Percentiles rank a stretch among this genome's conserved stretches.
Evolutionary conservation across 2,888 invertebrate species (phyloP).

Genomic region (Drosophila ustulata): DNA sequence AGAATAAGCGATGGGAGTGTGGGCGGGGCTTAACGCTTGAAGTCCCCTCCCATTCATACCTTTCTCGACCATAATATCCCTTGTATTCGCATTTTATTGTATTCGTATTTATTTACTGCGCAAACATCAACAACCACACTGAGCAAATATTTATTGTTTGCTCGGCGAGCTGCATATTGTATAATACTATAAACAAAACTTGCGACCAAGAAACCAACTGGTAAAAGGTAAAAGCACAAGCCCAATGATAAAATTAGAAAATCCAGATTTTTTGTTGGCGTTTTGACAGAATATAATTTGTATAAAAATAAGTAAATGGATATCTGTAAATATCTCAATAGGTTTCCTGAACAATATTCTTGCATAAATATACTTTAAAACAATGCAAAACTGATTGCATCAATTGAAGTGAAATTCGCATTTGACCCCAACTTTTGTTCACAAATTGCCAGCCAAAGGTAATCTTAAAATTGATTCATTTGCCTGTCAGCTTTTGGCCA

Average conservation of each 20-base stretch:
- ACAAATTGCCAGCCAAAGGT: constrained; percentile 6
- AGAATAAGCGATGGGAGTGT: constrained; percentile 6
- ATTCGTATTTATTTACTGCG: constrained; percentile 62
- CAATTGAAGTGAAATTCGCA: not conserved
- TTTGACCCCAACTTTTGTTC: not conserved
- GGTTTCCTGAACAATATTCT: no score
- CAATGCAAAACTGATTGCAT: no score
- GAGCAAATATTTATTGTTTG: constrained; percentile 63
- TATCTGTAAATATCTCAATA: no score
- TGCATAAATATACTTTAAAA: no score
- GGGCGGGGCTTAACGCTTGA: constrained; percentile 1
- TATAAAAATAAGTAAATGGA: no score
- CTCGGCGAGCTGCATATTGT: constrained; percentile 16
- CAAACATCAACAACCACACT: constrained; percentile 56
- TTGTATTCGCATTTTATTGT: constrained; percentile 51
- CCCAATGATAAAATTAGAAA: not conserved
- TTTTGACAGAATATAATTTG: no score
- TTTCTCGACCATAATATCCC: constrained; percentile 16
- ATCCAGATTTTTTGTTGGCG: no score
- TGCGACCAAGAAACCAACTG: constrained; percentile 1
- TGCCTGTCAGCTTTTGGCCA: constrained; percentile 19
- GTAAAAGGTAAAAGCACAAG: not conserved
- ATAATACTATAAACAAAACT: not conserved
- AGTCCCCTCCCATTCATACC: constrained; percentile 4
- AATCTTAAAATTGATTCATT: constrained; percentile 31